Evolutionary conservation across 2,888 invertebrate genomes (phyloP), one percentile per base, ranked within the genome.

Genomic region (Tetrapedia diversipes): DNA sequence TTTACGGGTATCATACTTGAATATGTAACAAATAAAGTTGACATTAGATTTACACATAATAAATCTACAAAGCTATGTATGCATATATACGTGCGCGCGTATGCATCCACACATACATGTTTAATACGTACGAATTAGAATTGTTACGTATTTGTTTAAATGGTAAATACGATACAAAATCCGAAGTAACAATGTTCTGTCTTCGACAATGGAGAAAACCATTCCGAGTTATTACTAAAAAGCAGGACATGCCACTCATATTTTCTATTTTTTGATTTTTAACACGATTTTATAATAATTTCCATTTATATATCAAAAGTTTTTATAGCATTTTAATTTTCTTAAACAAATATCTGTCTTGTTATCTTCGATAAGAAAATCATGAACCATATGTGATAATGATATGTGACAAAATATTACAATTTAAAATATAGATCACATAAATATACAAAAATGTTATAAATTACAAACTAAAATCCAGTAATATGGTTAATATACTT

Each of bases 1-100:
- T 95, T 94, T 6, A 96, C 93, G 1, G 95, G 92, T 43, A 79
- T 67, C 34, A 72, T 63, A 29, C 89, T 90, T 68, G 1, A 68
- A 78, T 60, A 56, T 67, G n/a, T 22, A 49, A 37, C 27, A 4
- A 8, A 59, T 56, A n/a, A 54, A 63, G 34, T 1, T 51, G 22
- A 53, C 53, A 47, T 51, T 47, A 1, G 49, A n/a, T n/a, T 22
- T 19, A 8, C 8, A 41, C 19, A 41, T n/a, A n/a, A n/a, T n/a
- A n/a, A n/a, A n/a, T n/a, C n/a, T n/a, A n/a, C 10, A 51, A 51
- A 1, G n/a, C 16, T 27, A 27, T 10, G 8, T 27, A 24, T 22
- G 6, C 7, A 49, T 2, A n/a, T 4, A 27, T 51, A 49, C 16
- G 7, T 22, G 6, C 7, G 10, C 10, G 19, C 19, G 19, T 41